These are phyloP conservation scores for Varanus salvator DNA, from an alignment of 2,113 vertebrate species.

Conservation along the genomic window DNA sequence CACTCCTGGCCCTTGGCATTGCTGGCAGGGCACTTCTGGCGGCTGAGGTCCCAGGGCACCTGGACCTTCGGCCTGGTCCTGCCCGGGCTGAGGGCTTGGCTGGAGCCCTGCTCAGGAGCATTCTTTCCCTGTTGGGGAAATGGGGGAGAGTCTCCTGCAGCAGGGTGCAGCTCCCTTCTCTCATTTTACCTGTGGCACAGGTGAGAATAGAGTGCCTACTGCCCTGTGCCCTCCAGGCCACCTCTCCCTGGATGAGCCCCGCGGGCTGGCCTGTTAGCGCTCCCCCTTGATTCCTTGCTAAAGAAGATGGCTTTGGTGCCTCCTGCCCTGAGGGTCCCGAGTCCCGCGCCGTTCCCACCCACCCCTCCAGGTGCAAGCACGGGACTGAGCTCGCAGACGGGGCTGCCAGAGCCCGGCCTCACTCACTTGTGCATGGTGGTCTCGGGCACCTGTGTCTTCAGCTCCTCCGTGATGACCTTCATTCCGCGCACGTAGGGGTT, in stretches of 20 bases:
- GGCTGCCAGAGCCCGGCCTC: not conserved
- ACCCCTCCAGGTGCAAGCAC: not conserved
- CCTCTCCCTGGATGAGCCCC: not conserved
- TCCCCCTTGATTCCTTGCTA: not conserved
- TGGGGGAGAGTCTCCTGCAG: not conserved
- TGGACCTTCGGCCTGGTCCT: too few relatives aligned
- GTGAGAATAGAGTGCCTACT: too few relatives aligned
- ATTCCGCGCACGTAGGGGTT: constrained; percentile 75
- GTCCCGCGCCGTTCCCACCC: too few relatives aligned
- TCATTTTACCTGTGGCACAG: too few relatives aligned
- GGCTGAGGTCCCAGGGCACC: too few relatives aligned
- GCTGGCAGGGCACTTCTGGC: too few relatives aligned
- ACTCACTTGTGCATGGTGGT: constrained; percentile 74
- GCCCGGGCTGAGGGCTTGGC: too few relatives aligned
- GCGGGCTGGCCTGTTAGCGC: too few relatives aligned
- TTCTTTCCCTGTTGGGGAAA: not conserved
- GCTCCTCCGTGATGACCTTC: constrained; percentile 63
- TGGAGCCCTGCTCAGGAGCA: not conserved
- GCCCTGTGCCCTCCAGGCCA: not conserved
- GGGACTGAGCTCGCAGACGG: rapidly evolving
- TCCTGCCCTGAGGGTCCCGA: not conserved
- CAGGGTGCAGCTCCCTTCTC: not conserved
- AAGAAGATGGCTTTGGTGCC: not conserved
- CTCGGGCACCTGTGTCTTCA: constrained; percentile 68
- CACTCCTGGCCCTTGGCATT: too few relatives aligned